Evolutionary conservation across 1,140 invertebrate genomes (phyloP), one percentile per base, ranked within the genome.

Genomic region (Euura saliciscinereae): DNA sequence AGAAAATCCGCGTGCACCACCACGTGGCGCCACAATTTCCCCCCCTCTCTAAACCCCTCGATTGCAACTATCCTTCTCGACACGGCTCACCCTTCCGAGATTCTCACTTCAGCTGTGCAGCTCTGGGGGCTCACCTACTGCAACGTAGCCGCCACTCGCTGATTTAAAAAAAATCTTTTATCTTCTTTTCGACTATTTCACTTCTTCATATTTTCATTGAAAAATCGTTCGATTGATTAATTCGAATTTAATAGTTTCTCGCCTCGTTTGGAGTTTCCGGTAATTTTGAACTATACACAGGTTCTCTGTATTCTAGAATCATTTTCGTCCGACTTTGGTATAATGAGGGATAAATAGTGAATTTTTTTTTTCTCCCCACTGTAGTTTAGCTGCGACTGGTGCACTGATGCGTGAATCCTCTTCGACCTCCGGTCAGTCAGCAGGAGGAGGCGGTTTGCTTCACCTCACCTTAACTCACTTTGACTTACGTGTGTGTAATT

Each of bases 1-100:
- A 70, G 64, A 73, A 28, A 28, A 67, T 42, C 66, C 66, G 66
- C 44, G 28, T 42, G 28, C 66, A 67, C 28, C 66, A 42, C 28
- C 66, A 42, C 28, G 66, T 42, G 66, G 44, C 44, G 66, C 66
- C 66, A 59, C 51, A 6, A 59, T 59, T 59, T n/a, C 51, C 51
- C 51, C 13, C 51, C 51, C 51, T 59, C 10, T n/a, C 51, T n/a
- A 8, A n/a, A 8, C 51, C 51, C 51, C 13, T 59, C 51, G 28
- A 28, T 28, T 28, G 28, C 28, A 28, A 28, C 28, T 28, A 28
- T 59, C 51, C 3, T 59, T 3, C 51, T 11, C 51, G 51, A n/a
- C 6, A 59, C 51, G 51, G 8, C 28, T 59, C 51, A 59, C 51
- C 51, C 51, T 6, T 59, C 51, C 3, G 51, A 59, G 46, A 6